Conservation (phyloP, 2,113 vertebrate species). For the Anguilla rostrata region DNA sequence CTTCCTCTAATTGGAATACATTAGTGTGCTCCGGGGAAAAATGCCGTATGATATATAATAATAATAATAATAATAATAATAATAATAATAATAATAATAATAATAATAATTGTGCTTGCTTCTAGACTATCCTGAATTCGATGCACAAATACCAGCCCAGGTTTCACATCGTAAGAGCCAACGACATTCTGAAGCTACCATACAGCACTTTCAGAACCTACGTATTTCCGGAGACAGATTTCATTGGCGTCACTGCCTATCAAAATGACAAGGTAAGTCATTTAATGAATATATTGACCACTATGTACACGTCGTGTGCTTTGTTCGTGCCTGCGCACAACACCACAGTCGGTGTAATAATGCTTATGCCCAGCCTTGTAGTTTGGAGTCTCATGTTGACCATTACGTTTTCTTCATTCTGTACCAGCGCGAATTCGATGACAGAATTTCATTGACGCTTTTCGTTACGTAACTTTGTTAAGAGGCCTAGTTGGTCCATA, state of each 20-base stretch:
- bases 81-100: not conserved
- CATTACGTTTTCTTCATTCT: not conserved
- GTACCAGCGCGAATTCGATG: not conserved
- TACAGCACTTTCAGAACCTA: slow-evolving; percentile 97
- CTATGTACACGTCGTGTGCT: not conserved
- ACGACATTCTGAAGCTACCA: slow-evolving; percentile 94
- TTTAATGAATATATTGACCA: not conserved
- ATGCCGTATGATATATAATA: too few relatives aligned
- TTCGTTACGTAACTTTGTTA: not conserved
- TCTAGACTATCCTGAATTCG: slow-evolving; percentile 96
- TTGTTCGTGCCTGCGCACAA: not conserved
- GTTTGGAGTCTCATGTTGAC: not conserved
- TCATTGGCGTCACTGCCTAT: slow-evolving; percentile 96
- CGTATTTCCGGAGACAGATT: slow-evolving; percentile 94
- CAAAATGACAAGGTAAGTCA: slow-evolving; percentile 93
- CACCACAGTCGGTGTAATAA: not conserved
- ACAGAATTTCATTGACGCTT: not conserved
- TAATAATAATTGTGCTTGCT: slow-evolving; percentile 24
- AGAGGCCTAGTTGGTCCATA: not conserved
- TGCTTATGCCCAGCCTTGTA: not conserved
- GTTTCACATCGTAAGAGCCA: slow-evolving; percentile 93
- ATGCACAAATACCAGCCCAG: slow-evolving; percentile 99
- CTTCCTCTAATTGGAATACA: too few relatives aligned
- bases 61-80: too few relatives aligned
- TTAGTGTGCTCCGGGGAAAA: too few relatives aligned